phyloP scores from a whole-genome alignment of 2,797 vertebrate genomes.

The Melanotaenia pygmaea region DNA sequence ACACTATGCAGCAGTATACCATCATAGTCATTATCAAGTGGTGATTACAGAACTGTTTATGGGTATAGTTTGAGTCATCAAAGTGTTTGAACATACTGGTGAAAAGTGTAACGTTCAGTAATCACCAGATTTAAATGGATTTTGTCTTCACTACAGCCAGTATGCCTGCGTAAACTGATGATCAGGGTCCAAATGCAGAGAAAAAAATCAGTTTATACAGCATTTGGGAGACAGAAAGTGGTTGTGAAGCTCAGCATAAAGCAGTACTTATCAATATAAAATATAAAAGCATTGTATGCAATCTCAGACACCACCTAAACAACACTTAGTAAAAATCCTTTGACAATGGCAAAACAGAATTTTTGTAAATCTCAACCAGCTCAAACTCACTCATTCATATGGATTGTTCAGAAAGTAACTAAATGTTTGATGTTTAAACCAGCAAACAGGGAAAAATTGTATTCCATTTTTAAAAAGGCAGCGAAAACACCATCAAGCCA shows the following conservation, averaged over 20 bases:
- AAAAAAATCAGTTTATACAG: conserved; percentile 15
- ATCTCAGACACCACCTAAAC: too few relatives aligned
- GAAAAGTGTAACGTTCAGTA: conserved; percentile 1
- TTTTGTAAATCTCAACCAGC: background rate
- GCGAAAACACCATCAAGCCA: conserved; percentile 1
- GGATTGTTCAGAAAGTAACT: too few relatives aligned
- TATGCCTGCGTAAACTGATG: conserved; percentile 7
- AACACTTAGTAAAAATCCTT: background rate
- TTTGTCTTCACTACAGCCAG: background rate
- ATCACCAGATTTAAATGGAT: conserved; percentile 17
- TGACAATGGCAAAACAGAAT: background rate
- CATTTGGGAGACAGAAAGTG: conserved; percentile 1
- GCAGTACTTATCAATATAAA: background rate
- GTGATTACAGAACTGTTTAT: conserved; percentile 33
- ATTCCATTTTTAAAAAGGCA: too few relatives aligned
- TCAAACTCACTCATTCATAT: too few relatives aligned
- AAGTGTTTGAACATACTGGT: conserved; percentile 16
- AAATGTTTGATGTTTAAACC: too few relatives aligned
- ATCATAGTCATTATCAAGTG: conserved; percentile 34
- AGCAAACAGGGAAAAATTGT: too few relatives aligned
- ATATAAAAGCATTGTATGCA: too few relatives aligned
- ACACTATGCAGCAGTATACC: conserved; percentile 16
- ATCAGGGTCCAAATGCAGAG: conserved; percentile 19
- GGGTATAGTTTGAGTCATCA: conserved; percentile 7
- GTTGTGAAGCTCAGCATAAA: conserved; percentile 20